These are phyloP conservation scores for Dexiosoma caninum DNA, from an alignment of 2,888 invertebrate genomes.

Conservation along the genomic window DNA sequence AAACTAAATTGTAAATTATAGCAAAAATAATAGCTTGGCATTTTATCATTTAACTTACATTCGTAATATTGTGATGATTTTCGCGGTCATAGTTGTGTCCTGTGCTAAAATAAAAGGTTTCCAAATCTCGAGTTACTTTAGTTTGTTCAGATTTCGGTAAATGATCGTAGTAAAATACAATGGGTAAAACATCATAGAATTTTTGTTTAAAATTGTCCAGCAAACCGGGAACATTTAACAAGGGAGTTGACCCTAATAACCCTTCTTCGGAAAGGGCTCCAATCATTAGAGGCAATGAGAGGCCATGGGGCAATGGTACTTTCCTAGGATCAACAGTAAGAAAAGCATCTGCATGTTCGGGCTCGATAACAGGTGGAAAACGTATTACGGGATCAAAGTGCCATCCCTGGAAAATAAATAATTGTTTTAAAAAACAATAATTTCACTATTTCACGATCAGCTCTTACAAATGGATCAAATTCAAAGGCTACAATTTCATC, in stretches of 20 bases:
- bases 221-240: slow-evolving; percentile 78
- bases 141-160: slow-evolving; percentile 77
- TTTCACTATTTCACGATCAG: no score
- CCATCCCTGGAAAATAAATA: slow-evolving; percentile 80
- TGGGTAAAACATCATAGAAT: slow-evolving; percentile 81
- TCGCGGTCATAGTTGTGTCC: slow-evolving; percentile 77
- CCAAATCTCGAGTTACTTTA: slow-evolving; percentile 79
- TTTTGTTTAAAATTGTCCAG: slow-evolving; percentile 80
- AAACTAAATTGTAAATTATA: no score
- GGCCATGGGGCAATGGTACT: slow-evolving; percentile 71
- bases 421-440: not conserved
- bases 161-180: slow-evolving; percentile 81
- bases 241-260: slow-evolving; percentile 81
- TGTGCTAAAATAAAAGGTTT: slow-evolving; percentile 80
- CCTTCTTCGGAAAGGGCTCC: slow-evolving; percentile 88
- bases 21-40: not conserved
- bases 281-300: slow-evolving; percentile 83
- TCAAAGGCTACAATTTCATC: slow-evolving; percentile 83
- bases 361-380: slow-evolving; percentile 87
- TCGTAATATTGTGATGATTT: slow-evolving; percentile 79
- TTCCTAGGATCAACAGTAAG: slow-evolving; percentile 82
- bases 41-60: slow-evolving; percentile 78
- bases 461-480: slow-evolving; percentile 83
- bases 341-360: slow-evolving; percentile 83
- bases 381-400: slow-evolving; percentile 89